phyloP scores from a whole-genome alignment of 2,888 invertebrate species.

The Dryomyza anilis region DNA sequence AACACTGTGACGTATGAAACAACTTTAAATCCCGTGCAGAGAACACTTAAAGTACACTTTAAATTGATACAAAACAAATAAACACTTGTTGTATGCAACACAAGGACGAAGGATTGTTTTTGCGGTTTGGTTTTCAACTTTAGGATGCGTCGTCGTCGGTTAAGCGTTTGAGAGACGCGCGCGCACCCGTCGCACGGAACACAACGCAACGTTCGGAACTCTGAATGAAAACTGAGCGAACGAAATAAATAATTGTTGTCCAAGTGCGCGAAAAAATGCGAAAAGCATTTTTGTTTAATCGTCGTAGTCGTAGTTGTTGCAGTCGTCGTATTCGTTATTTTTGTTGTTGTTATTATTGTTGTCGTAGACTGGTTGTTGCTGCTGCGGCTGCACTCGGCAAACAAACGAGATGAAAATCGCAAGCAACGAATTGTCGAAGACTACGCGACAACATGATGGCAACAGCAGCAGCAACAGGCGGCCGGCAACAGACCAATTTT shows the following conservation, averaged over 20 bases:
- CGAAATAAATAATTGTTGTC: constrained; percentile 25
- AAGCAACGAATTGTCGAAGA: neutral
- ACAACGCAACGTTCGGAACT: constrained; percentile 49
- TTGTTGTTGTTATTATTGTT: neutral
- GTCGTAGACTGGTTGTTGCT: neutral
- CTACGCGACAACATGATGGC: neutral
- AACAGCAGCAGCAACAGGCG: constrained; percentile 14
- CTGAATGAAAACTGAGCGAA: constrained; percentile 56
- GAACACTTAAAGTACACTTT: neutral
- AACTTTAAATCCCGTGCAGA: neutral
- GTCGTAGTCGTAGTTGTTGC: neutral
- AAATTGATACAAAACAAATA: neutral
- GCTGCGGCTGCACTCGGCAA: constrained; percentile 20
- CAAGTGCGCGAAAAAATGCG: constrained; percentile 25
- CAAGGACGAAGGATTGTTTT: neutral
- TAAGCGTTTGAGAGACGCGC: constrained; percentile 20
- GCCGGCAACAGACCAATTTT: constrained; percentile 17
- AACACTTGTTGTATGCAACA: neutral
- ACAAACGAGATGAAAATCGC: constrained; percentile 16
- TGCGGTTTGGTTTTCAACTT: neutral
- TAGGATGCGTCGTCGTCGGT: neutral
- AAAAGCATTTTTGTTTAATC: constrained; percentile 8
- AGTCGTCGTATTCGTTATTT: neutral
- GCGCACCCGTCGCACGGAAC: constrained; percentile 19
- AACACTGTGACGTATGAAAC: constrained; percentile 2